Evolutionary conservation across 2,888 invertebrate genomes (phyloP).

Genomic region (Andricus quercusramuli): DNA sequence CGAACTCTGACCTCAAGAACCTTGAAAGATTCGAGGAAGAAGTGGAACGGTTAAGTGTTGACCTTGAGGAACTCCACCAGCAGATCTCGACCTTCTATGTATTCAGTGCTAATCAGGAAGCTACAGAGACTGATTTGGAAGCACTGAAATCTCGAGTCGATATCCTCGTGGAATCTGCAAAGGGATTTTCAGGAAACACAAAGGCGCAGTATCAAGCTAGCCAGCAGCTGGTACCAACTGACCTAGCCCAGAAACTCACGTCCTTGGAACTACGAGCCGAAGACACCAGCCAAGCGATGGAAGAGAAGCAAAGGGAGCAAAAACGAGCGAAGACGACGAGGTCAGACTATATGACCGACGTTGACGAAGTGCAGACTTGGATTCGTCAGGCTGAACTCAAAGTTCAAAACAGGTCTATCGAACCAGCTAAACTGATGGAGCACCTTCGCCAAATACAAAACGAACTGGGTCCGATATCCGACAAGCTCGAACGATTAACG

Average conservation of each 20-base stretch:
- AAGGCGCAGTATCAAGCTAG: slow-evolving; percentile 78
- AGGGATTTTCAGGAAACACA: slow-evolving; percentile 74
- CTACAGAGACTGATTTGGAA: slow-evolving; percentile 82
- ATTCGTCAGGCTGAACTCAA: slow-evolving; percentile 90
- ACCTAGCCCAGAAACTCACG: slow-evolving; percentile 89
- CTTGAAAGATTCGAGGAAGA: slow-evolving; percentile 87
- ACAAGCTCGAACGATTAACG: slow-evolving; percentile 88
- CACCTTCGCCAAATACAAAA: slow-evolving; percentile 87
- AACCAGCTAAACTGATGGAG: slow-evolving; percentile 89
- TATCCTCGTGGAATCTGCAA: slow-evolving; percentile 68
- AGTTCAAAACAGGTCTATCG: slow-evolving; percentile 88
- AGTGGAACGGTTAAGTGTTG: slow-evolving; percentile 85
- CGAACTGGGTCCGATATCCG: slow-evolving; percentile 86
- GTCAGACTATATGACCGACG: slow-evolving; percentile 88
- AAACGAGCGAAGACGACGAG: slow-evolving; percentile 91
- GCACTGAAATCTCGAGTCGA: slow-evolving; percentile 78
- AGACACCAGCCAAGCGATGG: slow-evolving; percentile 89
- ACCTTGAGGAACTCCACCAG: slow-evolving; percentile 81
- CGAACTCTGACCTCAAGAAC: slow-evolving; percentile 87
- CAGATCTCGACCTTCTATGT: slow-evolving; percentile 82
- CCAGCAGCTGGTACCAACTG: slow-evolving; percentile 82
- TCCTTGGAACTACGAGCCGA: slow-evolving; percentile 91
- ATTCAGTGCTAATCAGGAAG: slow-evolving; percentile 86
- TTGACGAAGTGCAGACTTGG: slow-evolving; percentile 91
- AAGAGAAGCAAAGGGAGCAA: slow-evolving; percentile 92